phyloP scores from a whole-genome alignment of 2,888 invertebrate species.

The Aplocera efformata region DNA sequence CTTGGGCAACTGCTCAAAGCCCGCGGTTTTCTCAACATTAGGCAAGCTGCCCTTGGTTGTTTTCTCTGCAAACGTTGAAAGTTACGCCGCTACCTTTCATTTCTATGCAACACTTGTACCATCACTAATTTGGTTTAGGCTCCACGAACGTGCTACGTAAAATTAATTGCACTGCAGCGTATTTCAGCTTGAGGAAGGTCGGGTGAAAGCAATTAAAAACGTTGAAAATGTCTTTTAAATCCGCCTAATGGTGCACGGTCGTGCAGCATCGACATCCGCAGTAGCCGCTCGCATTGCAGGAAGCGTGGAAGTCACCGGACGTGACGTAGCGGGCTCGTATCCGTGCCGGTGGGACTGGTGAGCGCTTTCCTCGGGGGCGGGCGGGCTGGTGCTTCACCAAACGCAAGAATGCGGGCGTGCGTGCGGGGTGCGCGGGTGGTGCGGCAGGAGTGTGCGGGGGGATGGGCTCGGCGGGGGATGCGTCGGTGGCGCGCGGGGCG shows the following conservation, averaged over 20 bases:
- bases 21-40: no score
- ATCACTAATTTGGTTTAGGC: slow-evolving; percentile 29
- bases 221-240: slow-evolving; percentile 16
- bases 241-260: slow-evolving; percentile 18
- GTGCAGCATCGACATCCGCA: slow-evolving; percentile 32
- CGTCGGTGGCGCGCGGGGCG: slow-evolving; percentile 49
- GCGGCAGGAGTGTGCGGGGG: slow-evolving; percentile 46
- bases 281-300: slow-evolving; percentile 36
- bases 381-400: slow-evolving; percentile 37
- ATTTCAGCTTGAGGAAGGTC: slow-evolving; percentile 24
- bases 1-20: no score
- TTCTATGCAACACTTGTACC: slow-evolving; percentile 23
- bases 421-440: slow-evolving; percentile 63
- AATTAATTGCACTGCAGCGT: slow-evolving; percentile 41
- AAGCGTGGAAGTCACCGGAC: slow-evolving; percentile 34
- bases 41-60: not conserved
- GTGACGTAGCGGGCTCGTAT: slow-evolving; percentile 49
- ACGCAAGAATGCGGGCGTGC: slow-evolving; percentile 76
- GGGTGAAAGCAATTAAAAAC: slow-evolving; percentile 20
- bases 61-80: no score
- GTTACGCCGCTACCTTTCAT: slow-evolving; percentile 5
- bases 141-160: slow-evolving; percentile 26
- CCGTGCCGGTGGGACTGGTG: slow-evolving; percentile 52
- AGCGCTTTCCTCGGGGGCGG: slow-evolving; percentile 14
- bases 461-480: slow-evolving; percentile 58